Base-by-base conservation (phyloP, 2,888 invertebrate species). In the Conchocele bisecta region DNA sequence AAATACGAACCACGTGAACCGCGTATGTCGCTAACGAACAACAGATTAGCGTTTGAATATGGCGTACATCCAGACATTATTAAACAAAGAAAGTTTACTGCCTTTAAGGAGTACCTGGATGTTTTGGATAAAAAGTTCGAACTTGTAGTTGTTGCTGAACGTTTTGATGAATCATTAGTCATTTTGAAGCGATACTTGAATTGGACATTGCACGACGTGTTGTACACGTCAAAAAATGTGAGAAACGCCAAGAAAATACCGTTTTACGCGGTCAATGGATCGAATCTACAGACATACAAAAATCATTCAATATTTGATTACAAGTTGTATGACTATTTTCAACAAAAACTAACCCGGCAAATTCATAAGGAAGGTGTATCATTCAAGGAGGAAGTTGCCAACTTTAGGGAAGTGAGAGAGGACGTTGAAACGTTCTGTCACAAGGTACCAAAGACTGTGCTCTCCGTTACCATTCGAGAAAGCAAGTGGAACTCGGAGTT, bases 201-300 rank as follows among this genome's bases (percentile, higher is more conserved):
- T 4, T 79, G 79, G 79, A 35, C 60, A 0, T 28, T 75, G 3
- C 54, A 68, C 22, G 79, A 79, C 35, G 65, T 79, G 22, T 58
- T 79, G 46, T 79, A 79, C 50, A 67, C 65, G 20, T 28, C 66
- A 29, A 70, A 75, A 70, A 79, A 79, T 37, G 75, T 75, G 4
- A 20, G 67, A 28, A 70, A 48, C 15, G 35, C 22, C 0, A 57
- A 64, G 9, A 51, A 57, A 20, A 33, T 35, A 20, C 42, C 48
- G 15, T 46, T 48, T 33, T 76, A 57, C 28, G 11, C 4, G 15
- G 20, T 57, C 11, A 60, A 41, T 35, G 58, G 59, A 4, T 53
- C 60, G 11, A 56, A 56, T n/a, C n/a, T n/a, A 58, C 33, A 28
- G 2, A 48, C 64, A 31, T 61, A 67, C 37, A 42, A 46, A 57